These are phyloP conservation scores for Acrossocheilus fasciatus DNA, from an alignment of 2,797 vertebrate species.

Conservation along the genomic window DNA sequence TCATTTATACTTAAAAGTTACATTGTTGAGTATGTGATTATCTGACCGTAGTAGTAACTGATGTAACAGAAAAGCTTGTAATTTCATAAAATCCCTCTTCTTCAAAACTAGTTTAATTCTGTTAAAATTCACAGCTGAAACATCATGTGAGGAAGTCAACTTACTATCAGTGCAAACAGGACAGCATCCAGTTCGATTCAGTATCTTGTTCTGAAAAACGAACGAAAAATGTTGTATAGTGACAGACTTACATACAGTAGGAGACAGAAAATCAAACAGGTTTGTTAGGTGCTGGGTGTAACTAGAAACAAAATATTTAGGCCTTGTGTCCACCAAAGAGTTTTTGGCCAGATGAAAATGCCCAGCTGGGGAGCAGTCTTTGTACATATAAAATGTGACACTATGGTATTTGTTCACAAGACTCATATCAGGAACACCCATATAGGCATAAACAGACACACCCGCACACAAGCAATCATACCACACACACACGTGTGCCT, in stretches of 20 bases:
- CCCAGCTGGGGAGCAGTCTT: background rate
- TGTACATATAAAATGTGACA: background rate
- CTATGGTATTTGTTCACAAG: background rate
- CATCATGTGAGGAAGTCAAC: conserved; percentile 60
- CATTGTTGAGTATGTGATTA: background rate
- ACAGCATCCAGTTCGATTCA: conserved; percentile 98
- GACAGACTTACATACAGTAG: background rate
- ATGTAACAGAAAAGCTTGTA: background rate
- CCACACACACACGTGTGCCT: background rate
- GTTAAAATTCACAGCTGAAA: background rate
- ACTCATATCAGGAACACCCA: background rate
- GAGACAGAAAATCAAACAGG: conserved; percentile 1
- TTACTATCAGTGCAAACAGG: conserved; percentile 99
- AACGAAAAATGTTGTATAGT: background rate
- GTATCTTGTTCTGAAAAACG: conserved; percentile 92
- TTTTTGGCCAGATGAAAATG: background rate
- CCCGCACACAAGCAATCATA: background rate
- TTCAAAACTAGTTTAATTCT: background rate
- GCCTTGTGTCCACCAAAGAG: background rate
- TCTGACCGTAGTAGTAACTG: background rate
- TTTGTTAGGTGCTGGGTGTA: background rate
- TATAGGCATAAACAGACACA: background rate
- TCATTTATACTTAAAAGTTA: background rate
- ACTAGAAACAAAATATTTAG: background rate
- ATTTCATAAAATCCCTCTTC: background rate